Evolutionary conservation across 37 sponge, comb jelly and placozoan genomes (phyloP), one percentile per base, ranked within the genome.

Genomic region (Dysidea cf. avara): DNA sequence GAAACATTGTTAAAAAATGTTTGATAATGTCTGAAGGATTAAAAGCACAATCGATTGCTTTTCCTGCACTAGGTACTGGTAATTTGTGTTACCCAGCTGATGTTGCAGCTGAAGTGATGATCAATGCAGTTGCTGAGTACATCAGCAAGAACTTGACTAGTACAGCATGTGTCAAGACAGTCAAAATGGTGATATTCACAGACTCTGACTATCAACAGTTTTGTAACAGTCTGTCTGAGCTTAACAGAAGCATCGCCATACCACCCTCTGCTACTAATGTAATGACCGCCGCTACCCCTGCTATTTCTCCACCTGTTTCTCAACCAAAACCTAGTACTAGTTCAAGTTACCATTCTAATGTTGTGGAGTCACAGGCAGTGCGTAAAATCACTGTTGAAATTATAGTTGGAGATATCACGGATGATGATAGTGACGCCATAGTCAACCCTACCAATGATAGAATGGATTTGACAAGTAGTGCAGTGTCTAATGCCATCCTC

Each of bases 21-120:
- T 20, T 86, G 37, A 20, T 68, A 2, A 58, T 62, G 30, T 80
- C 81, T 36, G 37, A 9, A 24, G 17, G 9, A 17, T 43, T 46
- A 11, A 28, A 47, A 60, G 40, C 60, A 2, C 60, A 14, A 6
- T 73, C 81, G 39, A 46, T 86, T 54, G 79, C 81, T 5, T 68
- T 86, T 28, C 86, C 86, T 30, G 57, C 86, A 33, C 66, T 86
- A 74, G 86, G 86, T 7, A 74, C 86, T 33, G 86, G 86, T n/a
- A 56, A 61, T 16, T 64, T 79, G n/a, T 21, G 55, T 3, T 86
- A 60, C 54, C 81, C 86, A 20, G 39, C 38, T 53, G 61, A 71
- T 48, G 66, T 64, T 38, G 73, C 48, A 4, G 86, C 86, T 7
- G 53, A 33, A 9, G 14, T 64, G 35, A 70, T 78, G 64, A 7